Evolutionary conservation across 2,797 vertebrate genomes (phyloP), one percentile per base, ranked within the genome.

Genomic region (Spinibarbus caldwelli): DNA sequence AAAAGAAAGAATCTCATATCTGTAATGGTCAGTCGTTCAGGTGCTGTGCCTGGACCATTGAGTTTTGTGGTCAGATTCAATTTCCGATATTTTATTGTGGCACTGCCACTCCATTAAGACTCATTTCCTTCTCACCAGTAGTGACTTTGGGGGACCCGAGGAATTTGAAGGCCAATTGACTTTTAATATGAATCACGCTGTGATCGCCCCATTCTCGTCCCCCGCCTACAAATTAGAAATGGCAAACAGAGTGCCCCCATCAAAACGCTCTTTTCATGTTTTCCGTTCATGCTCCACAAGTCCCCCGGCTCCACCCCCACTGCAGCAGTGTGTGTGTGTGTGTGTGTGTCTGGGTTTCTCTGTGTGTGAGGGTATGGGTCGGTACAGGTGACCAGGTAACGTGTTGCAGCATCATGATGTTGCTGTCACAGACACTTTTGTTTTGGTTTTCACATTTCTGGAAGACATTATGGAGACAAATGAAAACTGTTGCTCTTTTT

Each of bases 81-180:
- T 95, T 95, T 94, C 92, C 89, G 89, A 91, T 90, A 90, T 93
- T 90, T 91, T 92, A 92, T 90, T 91, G 88, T 85, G 88, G 88
- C 83, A 88, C 89, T 86, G 88, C 88, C 89, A 87, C 82, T 86
- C 92, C 90, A 94, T 94, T 94, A 93, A 92, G 92, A 89, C 88
- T 90, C 91, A 92, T 91, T 89, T 87, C 91, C 85, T 86, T 92
- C 89, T 89, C 86, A 38, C 90, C 87, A 83, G 89, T 90, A 84
- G 87, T 91, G 92, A 93, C 93, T 94, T 93, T 89, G 91, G 94
- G 93, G 92, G 93, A 94, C 93, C 89, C 90, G 92, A 89, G 92
- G 93, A 94, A 95, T 95, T 94, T 95, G 93, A 95, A 94, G 94
- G 94, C 93, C 94, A 95, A 95, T 95, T 95, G 94, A 95, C 91